These are phyloP conservation scores for Ophioninae sp. DNA, from an alignment of 2,888 invertebrate genomes.

Conservation along the genomic window DNA sequence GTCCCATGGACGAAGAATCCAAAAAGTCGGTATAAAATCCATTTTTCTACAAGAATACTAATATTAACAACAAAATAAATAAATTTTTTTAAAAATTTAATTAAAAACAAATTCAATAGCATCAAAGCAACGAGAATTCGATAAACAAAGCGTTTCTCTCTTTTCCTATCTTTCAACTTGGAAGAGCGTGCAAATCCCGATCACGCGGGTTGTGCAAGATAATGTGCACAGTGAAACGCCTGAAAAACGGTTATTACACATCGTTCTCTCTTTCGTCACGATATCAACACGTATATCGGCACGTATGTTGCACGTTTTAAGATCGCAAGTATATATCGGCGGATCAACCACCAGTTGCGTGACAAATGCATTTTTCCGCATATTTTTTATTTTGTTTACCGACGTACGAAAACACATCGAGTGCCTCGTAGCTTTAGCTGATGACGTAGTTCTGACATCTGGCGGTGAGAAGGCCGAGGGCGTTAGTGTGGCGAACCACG, in stretches of 20 bases:
- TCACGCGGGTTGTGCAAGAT: slow-evolving; percentile 19
- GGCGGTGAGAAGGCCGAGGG: slow-evolving; percentile 34
- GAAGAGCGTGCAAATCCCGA: slow-evolving; percentile 3
- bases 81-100: too few relatives aligned
- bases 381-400: slow-evolving; percentile 15
- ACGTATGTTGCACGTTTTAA: slow-evolving; percentile 27
- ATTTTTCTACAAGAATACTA: too few relatives aligned
- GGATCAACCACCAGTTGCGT: slow-evolving; percentile 48
- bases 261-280: slow-evolving; percentile 11
- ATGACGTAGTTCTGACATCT: slow-evolving; percentile 22
- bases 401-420: slow-evolving; percentile 32
- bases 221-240: slow-evolving; percentile 9
- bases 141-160: neutral
- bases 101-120: neutral
- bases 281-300: slow-evolving; percentile 5
- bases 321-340: slow-evolving; percentile 38
- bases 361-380: slow-evolving; percentile 40
- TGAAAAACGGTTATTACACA: slow-evolving; percentile 24
- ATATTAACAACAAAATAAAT: too few relatives aligned
- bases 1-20: too few relatives aligned
- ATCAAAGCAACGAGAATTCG: slow-evolving; percentile 3
- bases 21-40: too few relatives aligned
- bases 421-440: neutral
- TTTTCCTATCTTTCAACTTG: neutral
- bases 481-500: slow-evolving; percentile 25